Percentiles rank a stretch among this genome's conserved stretches.
Evolutionary conservation across 2,888 invertebrate species (phyloP).

Genomic region (Hemithea aestivaria): DNA sequence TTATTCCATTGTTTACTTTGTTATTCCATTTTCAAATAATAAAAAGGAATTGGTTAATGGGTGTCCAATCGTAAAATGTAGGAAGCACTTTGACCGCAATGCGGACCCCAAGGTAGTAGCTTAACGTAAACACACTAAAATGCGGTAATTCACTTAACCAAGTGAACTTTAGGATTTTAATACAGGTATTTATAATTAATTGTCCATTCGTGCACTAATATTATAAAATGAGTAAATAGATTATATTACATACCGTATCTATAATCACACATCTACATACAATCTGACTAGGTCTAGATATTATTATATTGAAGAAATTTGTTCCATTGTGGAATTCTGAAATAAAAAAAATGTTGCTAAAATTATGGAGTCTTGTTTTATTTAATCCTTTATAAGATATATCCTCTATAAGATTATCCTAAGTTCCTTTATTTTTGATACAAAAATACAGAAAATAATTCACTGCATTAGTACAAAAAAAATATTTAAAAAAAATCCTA

Average conservation of each 20-base stretch:
- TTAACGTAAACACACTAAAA: slow-evolving; percentile 18
- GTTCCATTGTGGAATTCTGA: slow-evolving; percentile 79
- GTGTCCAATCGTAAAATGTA: slow-evolving; percentile 20
- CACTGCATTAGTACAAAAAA: no score
- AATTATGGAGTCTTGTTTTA: slow-evolving; percentile 55
- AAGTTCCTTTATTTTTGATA: no score
- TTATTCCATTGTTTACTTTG: no score
- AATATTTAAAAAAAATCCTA: no score
- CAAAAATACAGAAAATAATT: no score
- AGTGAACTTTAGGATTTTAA: slow-evolving; percentile 38
- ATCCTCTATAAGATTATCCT: no score
- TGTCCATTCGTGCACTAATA: slow-evolving; percentile 59
- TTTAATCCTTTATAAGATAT: slow-evolving; percentile 29
- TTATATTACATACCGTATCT: slow-evolving; percentile 39
- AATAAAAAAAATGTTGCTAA: slow-evolving; percentile 81
- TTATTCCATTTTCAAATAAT: no score
- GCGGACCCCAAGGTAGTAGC: slow-evolving; percentile 7
- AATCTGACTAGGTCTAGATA: slow-evolving; percentile 70
- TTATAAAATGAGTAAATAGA: slow-evolving; percentile 24
- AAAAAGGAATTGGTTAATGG: no score
- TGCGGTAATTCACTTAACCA: slow-evolving; percentile 25
- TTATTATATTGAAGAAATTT: slow-evolving; percentile 66
- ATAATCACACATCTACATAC: slow-evolving; percentile 54
- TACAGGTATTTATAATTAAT: slow-evolving; percentile 56
- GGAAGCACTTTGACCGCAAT: slow-evolving; percentile 18